Conservation (phyloP, 2,797 vertebrate species). For the Borostomias antarcticus region DNA sequence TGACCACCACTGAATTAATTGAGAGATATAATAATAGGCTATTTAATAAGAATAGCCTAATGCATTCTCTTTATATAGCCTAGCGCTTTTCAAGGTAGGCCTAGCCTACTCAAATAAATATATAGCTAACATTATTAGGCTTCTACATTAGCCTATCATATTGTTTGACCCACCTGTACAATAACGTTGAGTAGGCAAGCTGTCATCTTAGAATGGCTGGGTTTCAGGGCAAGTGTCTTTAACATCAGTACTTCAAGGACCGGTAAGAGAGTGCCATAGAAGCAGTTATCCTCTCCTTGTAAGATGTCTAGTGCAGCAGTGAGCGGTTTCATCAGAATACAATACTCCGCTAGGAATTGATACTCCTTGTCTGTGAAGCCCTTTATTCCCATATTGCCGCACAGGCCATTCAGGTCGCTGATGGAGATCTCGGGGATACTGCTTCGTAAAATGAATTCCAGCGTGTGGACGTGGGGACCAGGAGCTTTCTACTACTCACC, state of each 20-base stretch:
- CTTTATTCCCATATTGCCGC: constrained; percentile 8
- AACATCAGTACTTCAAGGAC: neutral
- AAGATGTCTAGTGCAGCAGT: constrained; percentile 12
- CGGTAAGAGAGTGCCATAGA: neutral
- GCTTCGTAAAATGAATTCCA: neutral
- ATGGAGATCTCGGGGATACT: neutral
- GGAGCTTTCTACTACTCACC: neutral
- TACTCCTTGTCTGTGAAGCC: constrained; percentile 11
- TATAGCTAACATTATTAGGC: neutral
- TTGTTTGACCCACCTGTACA: neutral
- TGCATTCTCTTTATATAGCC: no score
- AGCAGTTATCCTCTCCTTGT: constrained; percentile 10
- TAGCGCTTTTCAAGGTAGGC: no score
- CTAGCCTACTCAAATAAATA: no score
- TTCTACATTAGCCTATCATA: neutral
- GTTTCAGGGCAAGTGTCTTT: neutral
- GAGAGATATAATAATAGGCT: neutral
- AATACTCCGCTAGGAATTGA: constrained; percentile 24
- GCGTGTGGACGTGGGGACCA: neutral
- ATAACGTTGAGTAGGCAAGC: neutral
- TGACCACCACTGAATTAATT: no score
- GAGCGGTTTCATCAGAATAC: constrained; percentile 12
- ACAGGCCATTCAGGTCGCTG: neutral
- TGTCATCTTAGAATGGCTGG: neutral
- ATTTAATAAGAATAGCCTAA: no score